Evolutionary conservation across 53 echinoderm and acorn worm species (phyloP).

Genomic region (Antedon mediterranea): DNA sequence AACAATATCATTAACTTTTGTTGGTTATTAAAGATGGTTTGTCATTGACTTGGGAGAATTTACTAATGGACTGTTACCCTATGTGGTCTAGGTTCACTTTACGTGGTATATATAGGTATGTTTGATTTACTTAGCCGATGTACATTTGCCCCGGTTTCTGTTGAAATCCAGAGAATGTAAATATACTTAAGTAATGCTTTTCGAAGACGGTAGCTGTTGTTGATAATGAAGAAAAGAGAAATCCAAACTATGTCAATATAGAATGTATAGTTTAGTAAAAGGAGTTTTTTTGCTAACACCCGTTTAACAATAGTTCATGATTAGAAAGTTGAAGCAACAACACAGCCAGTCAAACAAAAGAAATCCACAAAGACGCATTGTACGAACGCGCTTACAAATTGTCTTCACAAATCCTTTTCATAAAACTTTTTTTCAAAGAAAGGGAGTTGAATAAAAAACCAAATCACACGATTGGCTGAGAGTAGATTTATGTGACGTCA

Average conservation of each 20-base stretch:
- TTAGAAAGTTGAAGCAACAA: slow-evolving; percentile 35
- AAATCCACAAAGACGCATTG: slow-evolving; percentile 2
- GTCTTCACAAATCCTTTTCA: neutral
- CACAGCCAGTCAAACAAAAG: slow-evolving; percentile 12
- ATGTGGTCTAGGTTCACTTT: neutral
- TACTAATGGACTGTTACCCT: slow-evolving; percentile 1
- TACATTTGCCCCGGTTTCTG: neutral
- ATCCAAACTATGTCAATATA: neutral
- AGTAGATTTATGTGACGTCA: slow-evolving; percentile 29
- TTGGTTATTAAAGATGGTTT: neutral
- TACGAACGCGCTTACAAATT: neutral
- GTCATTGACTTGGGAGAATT: neutral
- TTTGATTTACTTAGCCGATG: neutral
- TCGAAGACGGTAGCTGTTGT: neutral
- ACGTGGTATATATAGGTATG: neutral
- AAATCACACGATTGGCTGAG: slow-evolving; percentile 13
- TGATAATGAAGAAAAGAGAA: neutral
- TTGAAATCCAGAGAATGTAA: neutral
- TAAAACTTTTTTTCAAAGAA: neutral
- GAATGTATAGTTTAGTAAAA: neutral
- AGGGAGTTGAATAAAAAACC: neutral
- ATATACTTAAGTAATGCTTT: neutral
- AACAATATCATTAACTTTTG: neutral
- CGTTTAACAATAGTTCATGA: slow-evolving; percentile 9
- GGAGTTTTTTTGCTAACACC: neutral